phyloP scores from a whole-genome alignment of 2,113 vertebrate species.

The Toxotes chatareus region DNA sequence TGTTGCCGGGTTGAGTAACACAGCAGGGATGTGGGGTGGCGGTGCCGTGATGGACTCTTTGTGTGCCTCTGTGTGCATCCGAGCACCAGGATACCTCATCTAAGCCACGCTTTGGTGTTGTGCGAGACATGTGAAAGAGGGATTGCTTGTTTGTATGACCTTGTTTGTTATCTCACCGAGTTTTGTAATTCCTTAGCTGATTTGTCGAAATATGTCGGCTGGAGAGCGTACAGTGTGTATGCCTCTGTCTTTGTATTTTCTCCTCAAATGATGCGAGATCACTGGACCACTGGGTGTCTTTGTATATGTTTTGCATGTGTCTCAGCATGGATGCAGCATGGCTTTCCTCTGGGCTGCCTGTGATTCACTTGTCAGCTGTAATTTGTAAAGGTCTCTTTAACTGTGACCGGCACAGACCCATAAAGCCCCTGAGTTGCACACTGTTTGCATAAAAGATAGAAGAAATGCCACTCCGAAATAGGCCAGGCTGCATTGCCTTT shows the following conservation, averaged over 20 bases:
- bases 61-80: slow-evolving; percentile 28
- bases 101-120: slow-evolving; percentile 46
- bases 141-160: slow-evolving; percentile 68
- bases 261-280: slow-evolving; percentile 14
- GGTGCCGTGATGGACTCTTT: slow-evolving; percentile 52
- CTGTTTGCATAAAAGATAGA: slow-evolving; percentile 69
- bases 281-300: neutral
- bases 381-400: slow-evolving; percentile 72
- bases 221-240: neutral
- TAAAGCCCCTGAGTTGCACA: slow-evolving; percentile 52
- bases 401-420: slow-evolving; percentile 49
- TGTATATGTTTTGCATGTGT: slow-evolving; percentile 10
- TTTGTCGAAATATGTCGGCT: slow-evolving; percentile 42
- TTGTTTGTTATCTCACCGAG: slow-evolving; percentile 56
- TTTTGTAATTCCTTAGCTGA: slow-evolving; percentile 66
- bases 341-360: slow-evolving; percentile 33
- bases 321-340: slow-evolving; percentile 16
- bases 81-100: slow-evolving; percentile 53
- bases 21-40: slow-evolving; percentile 49
- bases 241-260: slow-evolving; percentile 25
- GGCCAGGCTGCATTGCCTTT: slow-evolving; percentile 32
- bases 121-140: slow-evolving; percentile 37
- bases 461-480: slow-evolving; percentile 47
- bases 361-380: slow-evolving; percentile 61
- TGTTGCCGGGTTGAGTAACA: slow-evolving; percentile 65